Evolutionary conservation across 2,797 vertebrate genomes (phyloP), one percentile per base, ranked within the genome.

Genomic region (Setipinna tenuifilis): DNA sequence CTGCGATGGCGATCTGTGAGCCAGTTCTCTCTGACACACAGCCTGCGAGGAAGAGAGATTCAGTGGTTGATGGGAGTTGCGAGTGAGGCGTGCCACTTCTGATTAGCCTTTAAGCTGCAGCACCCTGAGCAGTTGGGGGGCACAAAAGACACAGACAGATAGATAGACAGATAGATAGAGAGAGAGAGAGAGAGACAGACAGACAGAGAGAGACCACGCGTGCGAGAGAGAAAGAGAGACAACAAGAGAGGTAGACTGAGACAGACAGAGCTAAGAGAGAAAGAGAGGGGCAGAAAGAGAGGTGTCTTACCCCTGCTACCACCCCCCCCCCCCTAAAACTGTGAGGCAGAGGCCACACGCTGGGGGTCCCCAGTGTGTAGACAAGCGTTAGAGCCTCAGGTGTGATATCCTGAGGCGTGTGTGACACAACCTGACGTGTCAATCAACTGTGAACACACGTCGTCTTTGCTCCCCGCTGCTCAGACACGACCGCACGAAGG

Each of bases 371-470:
- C 19, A 78, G 35, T 44, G 35, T 41, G 35, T 21, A 75, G 68
- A 3, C 71, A 41, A 78, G 71, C 41, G 35, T 78, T 6, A 44
- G 71, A 10, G 35, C 35, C 21, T 44, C 71, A 78, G 71, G 31
- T 44, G 71, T 78, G 35, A 78, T 44, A 78, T 78, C 35, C 31
- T 44, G 31, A 44, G 65, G 65, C 10, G 61, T 2, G 61, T 62
- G 61, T 62, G 7, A 85, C 71, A 68, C 82, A 59, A 58, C 46
- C 10, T 10, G 46, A 48, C 4, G 57, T 58, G 57, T 58, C 82
- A 83, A 41, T 84, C 86, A 31, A 6, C 58, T 85, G 83, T 83
- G n/a, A 44, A 82, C 75, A 83, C 83, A 83, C 58, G 50, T 54
- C 50, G 50, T 54, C 50, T 54, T 9, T 3, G 50, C 50, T 54